A percentile compares a stretch with the other conserved stretches of the same genome.
Conservation (phyloP, 2,888 invertebrate genomes). For the Acholoe squamosa region DNA sequence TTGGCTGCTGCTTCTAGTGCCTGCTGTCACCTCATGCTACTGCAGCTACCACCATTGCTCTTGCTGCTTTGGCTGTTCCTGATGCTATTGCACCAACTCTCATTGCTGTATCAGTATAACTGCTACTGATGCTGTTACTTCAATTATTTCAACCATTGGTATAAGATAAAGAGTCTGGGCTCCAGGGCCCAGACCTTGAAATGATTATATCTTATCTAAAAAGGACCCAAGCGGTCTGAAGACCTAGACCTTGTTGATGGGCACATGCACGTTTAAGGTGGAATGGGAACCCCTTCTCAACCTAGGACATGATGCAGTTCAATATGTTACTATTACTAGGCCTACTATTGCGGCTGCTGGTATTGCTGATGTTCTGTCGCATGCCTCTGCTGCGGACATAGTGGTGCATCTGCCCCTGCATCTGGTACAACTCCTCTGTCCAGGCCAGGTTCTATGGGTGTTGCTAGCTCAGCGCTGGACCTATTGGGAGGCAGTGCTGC, state of each 20-base stretch:
- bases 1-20: conserved; percentile 12
- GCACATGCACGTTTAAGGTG: too few relatives aligned
- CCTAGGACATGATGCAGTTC: background rate
- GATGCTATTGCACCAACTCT: too few relatives aligned
- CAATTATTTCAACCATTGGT: too few relatives aligned
- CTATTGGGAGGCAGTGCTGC: background rate
- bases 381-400: background rate
- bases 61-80: background rate
- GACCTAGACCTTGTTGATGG: too few relatives aligned
- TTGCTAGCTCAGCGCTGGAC: background rate
- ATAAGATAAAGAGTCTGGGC: too few relatives aligned
- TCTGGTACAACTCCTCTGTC: background rate
- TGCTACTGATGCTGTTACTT: too few relatives aligned
- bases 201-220: too few relatives aligned
- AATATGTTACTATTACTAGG: background rate
- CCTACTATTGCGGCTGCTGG: background rate
- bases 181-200: too few relatives aligned
- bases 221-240: too few relatives aligned
- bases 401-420: background rate
- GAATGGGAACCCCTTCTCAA: too few relatives aligned
- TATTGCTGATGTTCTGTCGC: background rate
- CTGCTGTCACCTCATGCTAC: background rate
- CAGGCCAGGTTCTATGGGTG: background rate
- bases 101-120: too few relatives aligned
- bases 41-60: background rate